A percentile compares a stretch with the other conserved stretches of the same genome.
phyloP scores from a whole-genome alignment of 2,113 vertebrate genomes.

The Apistogramma diplotaenia region DNA sequence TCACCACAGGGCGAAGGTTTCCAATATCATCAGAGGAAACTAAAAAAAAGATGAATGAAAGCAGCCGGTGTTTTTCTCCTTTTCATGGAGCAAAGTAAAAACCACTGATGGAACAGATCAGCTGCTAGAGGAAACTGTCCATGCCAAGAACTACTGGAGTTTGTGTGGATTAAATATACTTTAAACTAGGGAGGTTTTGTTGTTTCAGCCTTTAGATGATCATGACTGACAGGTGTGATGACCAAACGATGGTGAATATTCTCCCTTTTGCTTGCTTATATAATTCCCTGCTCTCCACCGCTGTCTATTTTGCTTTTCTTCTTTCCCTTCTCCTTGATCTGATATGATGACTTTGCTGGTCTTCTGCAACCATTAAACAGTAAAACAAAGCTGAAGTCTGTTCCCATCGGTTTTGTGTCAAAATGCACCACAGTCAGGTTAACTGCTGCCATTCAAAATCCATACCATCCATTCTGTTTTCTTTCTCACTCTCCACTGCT shows the following conservation, averaged over 20 bases:
- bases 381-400: conserved; percentile 3
- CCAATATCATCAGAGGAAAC: background rate
- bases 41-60: background rate
- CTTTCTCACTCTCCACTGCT: background rate
- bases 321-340: background rate
- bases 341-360: background rate
- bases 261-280: background rate
- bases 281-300: background rate
- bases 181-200: background rate
- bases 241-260: background rate
- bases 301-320: background rate
- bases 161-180: background rate
- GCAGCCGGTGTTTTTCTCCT: background rate
- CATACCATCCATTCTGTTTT: background rate
- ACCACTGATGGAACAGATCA: background rate
- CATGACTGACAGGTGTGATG: background rate
- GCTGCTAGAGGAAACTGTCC: background rate
- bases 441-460: background rate
- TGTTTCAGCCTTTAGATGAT: background rate
- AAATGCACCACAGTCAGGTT: background rate
- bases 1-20: background rate
- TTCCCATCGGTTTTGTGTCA: background rate
- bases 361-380: background rate
- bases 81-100: background rate
- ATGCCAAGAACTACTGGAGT: background rate